Evolutionary conservation across 2,888 invertebrate genomes (phyloP).

Genomic region (Ecliptopera silaceata): DNA sequence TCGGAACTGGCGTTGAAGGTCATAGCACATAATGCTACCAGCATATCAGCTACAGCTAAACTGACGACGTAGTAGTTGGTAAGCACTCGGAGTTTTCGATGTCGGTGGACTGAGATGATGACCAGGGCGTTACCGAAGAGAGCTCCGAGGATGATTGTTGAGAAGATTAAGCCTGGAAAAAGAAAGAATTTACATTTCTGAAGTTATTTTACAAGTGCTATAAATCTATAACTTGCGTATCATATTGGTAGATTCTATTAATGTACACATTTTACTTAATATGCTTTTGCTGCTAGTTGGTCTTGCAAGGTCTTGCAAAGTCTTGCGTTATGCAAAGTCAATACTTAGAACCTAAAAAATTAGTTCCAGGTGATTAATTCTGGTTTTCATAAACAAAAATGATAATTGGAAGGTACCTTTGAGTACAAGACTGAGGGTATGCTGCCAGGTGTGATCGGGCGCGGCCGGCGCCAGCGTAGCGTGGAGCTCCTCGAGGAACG

Average conservation of each 20-base stretch:
- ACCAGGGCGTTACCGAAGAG: constrained; percentile 96
- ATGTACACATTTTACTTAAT: too few species aligned
- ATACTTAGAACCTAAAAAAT: too few species aligned
- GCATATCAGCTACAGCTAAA: constrained; percentile 95
- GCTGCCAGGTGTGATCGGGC: constrained; percentile 71
- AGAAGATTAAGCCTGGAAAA: constrained; percentile 85
- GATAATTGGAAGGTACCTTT: constrained; percentile 84
- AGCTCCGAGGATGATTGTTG: constrained; percentile 93
- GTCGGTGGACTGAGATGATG: constrained; percentile 91
- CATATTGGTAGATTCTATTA: too few species aligned
- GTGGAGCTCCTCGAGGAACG: constrained; percentile 72
- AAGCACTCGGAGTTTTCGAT: constrained; percentile 91
- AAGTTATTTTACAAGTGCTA: too few species aligned
- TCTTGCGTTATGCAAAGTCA: too few species aligned
- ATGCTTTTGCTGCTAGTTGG: too few species aligned
- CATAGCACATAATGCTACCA: constrained; percentile 96
- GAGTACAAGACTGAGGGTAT: constrained; percentile 83
- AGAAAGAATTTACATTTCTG: not conserved
- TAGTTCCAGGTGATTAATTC: too few species aligned
- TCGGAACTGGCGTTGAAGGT: constrained; percentile 96
- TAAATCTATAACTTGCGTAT: too few species aligned
- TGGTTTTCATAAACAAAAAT: too few species aligned
- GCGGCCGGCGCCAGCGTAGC: constrained; percentile 79
- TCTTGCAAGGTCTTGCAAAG: too few species aligned
- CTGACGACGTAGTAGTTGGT: constrained; percentile 98